phyloP scores from a whole-genome alignment of 1,140 invertebrate genomes.

The Drusus annulatus region DNA sequence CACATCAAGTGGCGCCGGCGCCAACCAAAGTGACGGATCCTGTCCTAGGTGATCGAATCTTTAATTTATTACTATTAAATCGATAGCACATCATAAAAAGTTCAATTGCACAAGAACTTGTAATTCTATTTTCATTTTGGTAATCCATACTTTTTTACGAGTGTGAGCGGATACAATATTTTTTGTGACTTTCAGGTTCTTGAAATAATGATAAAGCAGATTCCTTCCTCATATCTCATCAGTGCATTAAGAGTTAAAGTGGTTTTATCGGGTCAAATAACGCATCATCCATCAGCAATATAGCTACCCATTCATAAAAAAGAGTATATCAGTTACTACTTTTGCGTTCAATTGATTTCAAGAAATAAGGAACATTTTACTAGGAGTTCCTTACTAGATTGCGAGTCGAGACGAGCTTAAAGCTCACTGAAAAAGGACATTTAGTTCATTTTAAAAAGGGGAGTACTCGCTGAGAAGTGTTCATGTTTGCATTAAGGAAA shows the following conservation, averaged over 20 bases:
- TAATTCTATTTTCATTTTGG: too few relatives aligned
- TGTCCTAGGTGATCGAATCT: not conserved
- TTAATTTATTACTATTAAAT: not conserved
- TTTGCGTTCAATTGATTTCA: not conserved
- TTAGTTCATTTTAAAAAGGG: slow-evolving; percentile 17
- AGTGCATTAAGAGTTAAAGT: slow-evolving; percentile 39
- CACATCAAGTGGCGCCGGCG: not conserved
- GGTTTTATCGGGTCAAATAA: slow-evolving; percentile 31
- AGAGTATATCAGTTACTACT: not conserved
- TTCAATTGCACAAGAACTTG: not conserved
- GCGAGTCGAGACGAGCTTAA: not conserved
- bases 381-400: not conserved
- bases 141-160: not conserved
- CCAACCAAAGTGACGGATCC: not conserved
- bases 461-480: not conserved
- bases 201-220: slow-evolving; percentile 34
- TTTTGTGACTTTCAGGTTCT: not conserved
- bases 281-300: slow-evolving; percentile 10
- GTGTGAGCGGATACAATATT: not conserved
- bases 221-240: slow-evolving; percentile 34
- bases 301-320: slow-evolving; percentile 5
- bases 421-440: not conserved
- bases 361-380: not conserved
- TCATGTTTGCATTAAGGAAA: not conserved
- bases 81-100: not conserved